Evolutionary conservation across 23 tunicate genomes (phyloP).

Genomic region (Clavelina lepadiformis): DNA sequence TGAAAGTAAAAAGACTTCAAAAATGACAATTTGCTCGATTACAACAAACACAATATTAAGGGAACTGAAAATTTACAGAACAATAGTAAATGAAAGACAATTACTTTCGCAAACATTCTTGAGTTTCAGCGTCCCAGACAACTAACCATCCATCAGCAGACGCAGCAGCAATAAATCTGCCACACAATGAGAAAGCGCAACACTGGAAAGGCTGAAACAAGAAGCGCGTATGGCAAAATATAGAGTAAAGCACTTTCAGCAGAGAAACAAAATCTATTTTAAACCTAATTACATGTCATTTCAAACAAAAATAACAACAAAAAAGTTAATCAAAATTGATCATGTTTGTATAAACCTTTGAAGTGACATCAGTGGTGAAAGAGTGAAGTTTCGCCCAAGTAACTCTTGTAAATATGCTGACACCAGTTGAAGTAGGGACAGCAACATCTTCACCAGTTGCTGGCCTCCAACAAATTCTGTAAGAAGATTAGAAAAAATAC

Average conservation of each 20-base stretch:
- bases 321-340: neutral
- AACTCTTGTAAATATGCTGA: slow-evolving; percentile 47
- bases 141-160: slow-evolving; percentile 65
- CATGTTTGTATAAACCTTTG: slow-evolving; percentile 14
- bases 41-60: neutral
- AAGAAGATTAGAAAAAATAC: neutral
- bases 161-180: slow-evolving; percentile 71
- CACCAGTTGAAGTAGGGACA: slow-evolving; percentile 48
- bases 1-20: slow-evolving; percentile 18
- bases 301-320: neutral
- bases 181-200: slow-evolving; percentile 83
- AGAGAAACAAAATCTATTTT: too few relatives aligned
- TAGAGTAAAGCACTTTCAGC: too few relatives aligned
- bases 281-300: too few relatives aligned
- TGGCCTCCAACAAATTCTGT: slow-evolving; percentile 86
- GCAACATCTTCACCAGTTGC: slow-evolving; percentile 94
- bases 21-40: neutral
- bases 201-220: slow-evolving; percentile 64
- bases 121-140: slow-evolving; percentile 89
- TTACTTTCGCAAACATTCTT: slow-evolving; percentile 47
- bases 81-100: slow-evolving; percentile 1
- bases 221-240: too few relatives aligned
- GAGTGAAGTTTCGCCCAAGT: slow-evolving; percentile 61
- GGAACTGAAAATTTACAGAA: neutral
- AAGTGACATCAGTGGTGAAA: slow-evolving; percentile 34